Conservation (phyloP, 37 sponge, comb jelly and placozoan species). For the Diacarnus erythraeanus region DNA sequence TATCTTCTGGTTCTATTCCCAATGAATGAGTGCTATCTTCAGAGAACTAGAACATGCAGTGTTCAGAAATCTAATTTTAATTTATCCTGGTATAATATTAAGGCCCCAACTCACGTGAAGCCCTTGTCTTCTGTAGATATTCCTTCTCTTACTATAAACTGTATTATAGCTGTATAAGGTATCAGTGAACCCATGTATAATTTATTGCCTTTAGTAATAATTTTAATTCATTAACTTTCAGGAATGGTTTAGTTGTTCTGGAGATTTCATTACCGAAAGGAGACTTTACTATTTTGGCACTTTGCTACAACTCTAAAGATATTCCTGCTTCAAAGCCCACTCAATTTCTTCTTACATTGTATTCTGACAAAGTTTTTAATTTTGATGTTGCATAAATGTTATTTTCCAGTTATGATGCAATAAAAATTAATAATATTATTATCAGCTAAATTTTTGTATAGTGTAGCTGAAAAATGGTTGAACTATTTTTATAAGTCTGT, state of each 20-base stretch:
- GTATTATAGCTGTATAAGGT: too few species aligned
- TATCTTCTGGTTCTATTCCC: background rate
- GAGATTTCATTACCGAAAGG: slow-evolving; percentile 45
- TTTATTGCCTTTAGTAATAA: too few species aligned
- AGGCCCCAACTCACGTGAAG: background rate
- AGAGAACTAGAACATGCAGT: too few species aligned
- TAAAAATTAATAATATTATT: too few species aligned
- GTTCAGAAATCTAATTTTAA: background rate
- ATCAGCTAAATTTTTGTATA: too few species aligned
- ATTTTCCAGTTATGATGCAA: too few species aligned
- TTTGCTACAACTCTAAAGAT: background rate
- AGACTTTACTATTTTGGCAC: slow-evolving; percentile 3
- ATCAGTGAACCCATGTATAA: too few species aligned
- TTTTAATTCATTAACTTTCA: too few species aligned
- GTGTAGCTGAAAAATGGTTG: too few species aligned
- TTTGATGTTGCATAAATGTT: slow-evolving; percentile 30
- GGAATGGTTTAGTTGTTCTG: slow-evolving; percentile 39
- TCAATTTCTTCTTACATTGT: slow-evolving; percentile 41
- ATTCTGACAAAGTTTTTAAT: slow-evolving; percentile 43
- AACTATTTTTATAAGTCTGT: too few species aligned
- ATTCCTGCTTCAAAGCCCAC: slow-evolving; percentile 7
- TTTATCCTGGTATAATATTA: background rate
- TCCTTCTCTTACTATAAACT: background rate
- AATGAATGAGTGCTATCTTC: too few species aligned
- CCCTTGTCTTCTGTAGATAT: background rate